These are phyloP conservation scores for Schizotus pectinicornis DNA, from an alignment of 2,888 invertebrate genomes.

Conservation along the genomic window DNA sequence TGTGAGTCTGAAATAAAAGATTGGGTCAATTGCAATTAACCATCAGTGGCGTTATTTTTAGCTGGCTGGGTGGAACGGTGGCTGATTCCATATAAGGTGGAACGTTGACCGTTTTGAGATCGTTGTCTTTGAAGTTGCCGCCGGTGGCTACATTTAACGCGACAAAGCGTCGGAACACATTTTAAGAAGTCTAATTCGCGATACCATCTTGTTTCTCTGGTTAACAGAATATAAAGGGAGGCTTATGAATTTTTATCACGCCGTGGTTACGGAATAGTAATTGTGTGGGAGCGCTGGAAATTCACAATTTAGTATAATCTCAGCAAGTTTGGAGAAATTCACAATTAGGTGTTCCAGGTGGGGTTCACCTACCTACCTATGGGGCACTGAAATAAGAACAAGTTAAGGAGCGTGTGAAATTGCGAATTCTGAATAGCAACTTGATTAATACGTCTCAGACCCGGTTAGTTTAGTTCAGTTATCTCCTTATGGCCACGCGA, in stretches of 20 bases:
- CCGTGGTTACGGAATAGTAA: not conserved
- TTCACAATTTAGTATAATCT: no score
- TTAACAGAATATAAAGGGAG: not conserved
- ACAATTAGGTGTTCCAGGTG: not conserved
- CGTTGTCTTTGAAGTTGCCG: slow-evolving; percentile 19
- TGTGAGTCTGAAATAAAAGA: slow-evolving; percentile 75
- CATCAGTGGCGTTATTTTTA: not conserved
- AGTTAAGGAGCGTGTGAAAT: not conserved
- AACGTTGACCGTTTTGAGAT: no score
- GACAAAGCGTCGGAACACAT: slow-evolving; percentile 23
- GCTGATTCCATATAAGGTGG: not conserved
- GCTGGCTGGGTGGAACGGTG: not conserved
- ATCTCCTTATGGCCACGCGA: slow-evolving; percentile 24
- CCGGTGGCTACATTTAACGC: slow-evolving; percentile 18
- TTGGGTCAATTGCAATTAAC: slow-evolving; percentile 4
- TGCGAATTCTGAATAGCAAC: not conserved
- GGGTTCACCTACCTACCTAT: slow-evolving; percentile 9
- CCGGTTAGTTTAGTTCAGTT: slow-evolving; percentile 21
- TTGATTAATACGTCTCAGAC: slow-evolving; percentile 15
- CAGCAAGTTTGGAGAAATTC: not conserved
- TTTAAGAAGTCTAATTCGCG: slow-evolving; percentile 22
- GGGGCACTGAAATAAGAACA: slow-evolving; percentile 2
- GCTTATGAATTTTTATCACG: not conserved
- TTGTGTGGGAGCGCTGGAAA: no score
- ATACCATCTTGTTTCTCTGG: slow-evolving; percentile 15